Evolutionary conservation across 2,113 vertebrate species (phyloP), one percentile per base, ranked within the genome.

Genomic region (Myrmecophaga tridactyla): DNA sequence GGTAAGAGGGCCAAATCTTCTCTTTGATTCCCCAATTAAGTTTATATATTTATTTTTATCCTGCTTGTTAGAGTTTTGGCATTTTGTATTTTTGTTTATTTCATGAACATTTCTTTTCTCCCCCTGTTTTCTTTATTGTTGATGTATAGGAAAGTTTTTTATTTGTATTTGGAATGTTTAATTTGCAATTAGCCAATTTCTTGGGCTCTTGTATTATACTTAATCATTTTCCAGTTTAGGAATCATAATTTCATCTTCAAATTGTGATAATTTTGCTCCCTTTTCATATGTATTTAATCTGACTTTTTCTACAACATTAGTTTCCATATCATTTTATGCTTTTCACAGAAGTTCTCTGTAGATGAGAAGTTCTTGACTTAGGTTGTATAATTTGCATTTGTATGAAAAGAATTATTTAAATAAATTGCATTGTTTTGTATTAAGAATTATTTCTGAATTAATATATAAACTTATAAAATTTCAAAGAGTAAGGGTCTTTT

Each of bases 371-470:
- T 89, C 34, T 87, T 77, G 48, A 29, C 20, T 94, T 89, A 77
- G 15, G 7, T 82, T 78, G 20, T 80, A 0, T 83, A 65, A 58
- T 92, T 86, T 95, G 34, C 69, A 14, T 94, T 92, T 89, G 21
- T 29, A 84, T 51, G 20, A 60, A 92, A 86, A 67, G 36, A 46
- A 27, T 63, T 92, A 86, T 87, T 70, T 89, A 78, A 91, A 86
- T 92, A 88, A 63, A 89, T 39, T 88, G 78, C 53, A 67, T 75
- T 89, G 29, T 14, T 91, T 70, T 89, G 10, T 60, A 56, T 89
- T 96, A 87, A 62, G 43, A 90, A 77, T 87, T 65, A 62, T 88
- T 70, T 96, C 4, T 48, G 9, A 73, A 92, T 81, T 95, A 92
- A 41, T 43, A 83, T 58, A 65, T 43, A 70, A 90, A 73, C 63